Percentiles rank a stretch among this genome's conserved stretches.
Conservation (phyloP, 2,797 vertebrate species). For the Threskiornis aethiopicus region DNA sequence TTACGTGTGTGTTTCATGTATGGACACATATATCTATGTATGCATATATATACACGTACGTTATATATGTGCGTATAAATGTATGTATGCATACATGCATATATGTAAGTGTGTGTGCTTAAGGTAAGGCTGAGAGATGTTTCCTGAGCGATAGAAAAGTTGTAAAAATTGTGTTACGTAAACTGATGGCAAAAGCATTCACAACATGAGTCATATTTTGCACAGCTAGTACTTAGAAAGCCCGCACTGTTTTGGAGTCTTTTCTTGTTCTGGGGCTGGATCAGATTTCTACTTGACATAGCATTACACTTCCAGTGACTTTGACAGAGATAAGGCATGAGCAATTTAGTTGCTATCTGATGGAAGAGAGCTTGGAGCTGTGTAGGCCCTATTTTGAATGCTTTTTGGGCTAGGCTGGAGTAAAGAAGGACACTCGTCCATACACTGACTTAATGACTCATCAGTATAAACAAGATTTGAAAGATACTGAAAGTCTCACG, state of each 20-base stretch:
- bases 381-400: background rate
- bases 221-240: background rate
- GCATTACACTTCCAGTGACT: background rate
- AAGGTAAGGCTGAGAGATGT: background rate
- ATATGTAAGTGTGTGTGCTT: background rate
- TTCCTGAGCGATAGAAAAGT: background rate
- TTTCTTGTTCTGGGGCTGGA: background rate
- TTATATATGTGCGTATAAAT: too few species aligned
- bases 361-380: background rate
- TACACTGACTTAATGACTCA: background rate
- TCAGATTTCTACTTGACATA: background rate
- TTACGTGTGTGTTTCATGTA: background rate
- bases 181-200: background rate
- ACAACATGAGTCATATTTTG: background rate
- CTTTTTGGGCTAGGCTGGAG: background rate
- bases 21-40: background rate
- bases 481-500: background rate
- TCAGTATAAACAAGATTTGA: background rate
- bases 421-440: background rate
- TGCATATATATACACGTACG: too few species aligned
- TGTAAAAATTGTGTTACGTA: background rate
- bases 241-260: background rate
- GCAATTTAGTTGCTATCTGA: background rate
- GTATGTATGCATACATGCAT: accelerated
- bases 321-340: background rate